Evolutionary conservation across 30 jellyfish, hydroid and myxozoan genomes (phyloP).

Genomic region (Clytia hemisphaerica): DNA sequence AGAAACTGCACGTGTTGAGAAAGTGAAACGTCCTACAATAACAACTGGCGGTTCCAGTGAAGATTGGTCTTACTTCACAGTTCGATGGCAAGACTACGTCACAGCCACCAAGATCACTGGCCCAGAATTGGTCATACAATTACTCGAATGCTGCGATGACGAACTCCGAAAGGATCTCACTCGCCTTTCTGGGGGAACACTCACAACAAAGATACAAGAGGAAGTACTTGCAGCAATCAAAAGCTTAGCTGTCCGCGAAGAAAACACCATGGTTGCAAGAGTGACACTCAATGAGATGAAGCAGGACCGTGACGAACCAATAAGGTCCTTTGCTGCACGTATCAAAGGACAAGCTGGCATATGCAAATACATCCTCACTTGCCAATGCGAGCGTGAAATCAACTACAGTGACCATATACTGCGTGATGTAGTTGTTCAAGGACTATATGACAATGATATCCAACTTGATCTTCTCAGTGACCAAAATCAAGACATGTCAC

Average conservation of each 20-base stretch:
- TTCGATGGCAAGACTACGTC: conserved; percentile 38
- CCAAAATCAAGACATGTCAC: no score
- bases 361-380: conserved; percentile 8
- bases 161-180: conserved; percentile 32
- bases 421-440: background rate
- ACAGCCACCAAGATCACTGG: conserved; percentile 29
- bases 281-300: no score
- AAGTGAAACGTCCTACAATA: conserved; percentile 36
- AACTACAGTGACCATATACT: no score
- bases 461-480: background rate
- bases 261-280: conserved; percentile 24
- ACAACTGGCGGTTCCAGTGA: conserved; percentile 16
- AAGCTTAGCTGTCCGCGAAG: conserved; percentile 17
- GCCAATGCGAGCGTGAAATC: no score
- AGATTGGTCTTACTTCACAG: conserved; percentile 34
- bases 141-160: conserved; percentile 37
- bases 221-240: conserved; percentile 7
- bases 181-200: conserved; percentile 13
- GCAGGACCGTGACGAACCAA: conserved; percentile 18
- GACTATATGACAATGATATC: background rate
- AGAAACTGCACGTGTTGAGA: conserved; percentile 10
- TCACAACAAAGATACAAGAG: conserved; percentile 10
- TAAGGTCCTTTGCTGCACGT: conserved; percentile 25
- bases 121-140: conserved; percentile 12
- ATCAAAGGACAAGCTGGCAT: conserved; percentile 24